These are phyloP conservation scores for Netelia fuscicornis DNA, from an alignment of 2,888 invertebrate species.

Conservation along the genomic window DNA sequence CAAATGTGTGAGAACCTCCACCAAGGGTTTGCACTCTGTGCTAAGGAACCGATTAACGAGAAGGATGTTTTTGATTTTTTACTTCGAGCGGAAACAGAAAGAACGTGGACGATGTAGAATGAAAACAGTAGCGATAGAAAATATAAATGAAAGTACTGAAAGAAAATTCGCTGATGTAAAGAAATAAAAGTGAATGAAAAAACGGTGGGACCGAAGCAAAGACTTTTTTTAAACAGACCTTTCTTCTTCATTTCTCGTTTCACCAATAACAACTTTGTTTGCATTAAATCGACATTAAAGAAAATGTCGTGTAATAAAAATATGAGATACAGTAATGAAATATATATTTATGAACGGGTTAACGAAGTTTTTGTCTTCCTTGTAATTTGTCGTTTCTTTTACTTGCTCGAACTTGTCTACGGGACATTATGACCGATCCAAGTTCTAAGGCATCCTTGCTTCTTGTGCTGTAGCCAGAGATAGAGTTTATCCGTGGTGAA, in stretches of 20 bases:
- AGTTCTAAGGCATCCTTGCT: slow-evolving; percentile 43
- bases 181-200: too few relatives aligned
- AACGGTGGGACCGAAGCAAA: too few relatives aligned
- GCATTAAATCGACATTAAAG: neutral
- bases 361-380: neutral
- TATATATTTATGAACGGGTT: neutral
- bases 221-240: too few relatives aligned
- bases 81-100: neutral
- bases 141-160: too few relatives aligned
- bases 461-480: slow-evolving; percentile 70
- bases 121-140: too few relatives aligned
- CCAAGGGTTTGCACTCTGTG: slow-evolving; percentile 26
- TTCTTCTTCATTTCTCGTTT: neutral
- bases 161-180: too few relatives aligned
- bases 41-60: slow-evolving; percentile 3
- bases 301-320: neutral
- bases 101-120: neutral
- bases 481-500: slow-evolving; percentile 66
- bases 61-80: neutral
- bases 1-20: slow-evolving; percentile 62
- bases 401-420: neutral
- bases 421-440: neutral
- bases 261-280: neutral
- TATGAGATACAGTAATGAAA: neutral
- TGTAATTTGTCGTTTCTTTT: neutral